Percentiles rank a stretch among this genome's conserved stretches.
These are phyloP conservation scores for Atrichornis clamosus DNA, from an alignment of 2,113 vertebrate genomes.

Conservation along the genomic window DNA sequence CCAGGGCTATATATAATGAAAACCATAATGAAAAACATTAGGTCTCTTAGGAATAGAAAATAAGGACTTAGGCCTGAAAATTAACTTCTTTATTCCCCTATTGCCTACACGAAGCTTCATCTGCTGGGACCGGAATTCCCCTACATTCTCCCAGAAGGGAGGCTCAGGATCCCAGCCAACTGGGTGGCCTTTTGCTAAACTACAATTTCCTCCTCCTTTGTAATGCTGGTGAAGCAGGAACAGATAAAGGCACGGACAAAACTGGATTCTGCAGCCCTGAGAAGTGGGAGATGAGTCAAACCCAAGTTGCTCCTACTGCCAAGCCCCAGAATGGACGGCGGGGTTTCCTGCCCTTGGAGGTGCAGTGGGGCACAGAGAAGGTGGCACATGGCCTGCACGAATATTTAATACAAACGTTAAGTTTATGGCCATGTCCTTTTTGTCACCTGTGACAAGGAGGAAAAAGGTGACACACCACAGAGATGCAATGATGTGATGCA, in stretches of 20 bases:
- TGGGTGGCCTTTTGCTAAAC: background rate
- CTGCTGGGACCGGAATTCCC: background rate
- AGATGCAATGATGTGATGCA: background rate
- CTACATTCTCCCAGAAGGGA: background rate
- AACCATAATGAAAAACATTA: background rate
- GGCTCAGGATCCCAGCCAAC: background rate
- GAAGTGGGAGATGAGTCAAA: background rate
- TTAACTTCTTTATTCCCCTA: background rate
- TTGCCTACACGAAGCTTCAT: background rate
- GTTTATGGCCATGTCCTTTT: background rate
- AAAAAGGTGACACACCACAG: background rate
- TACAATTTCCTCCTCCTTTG: background rate
- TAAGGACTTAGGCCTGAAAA: background rate
- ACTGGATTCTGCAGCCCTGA: background rate
- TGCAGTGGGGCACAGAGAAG: background rate
- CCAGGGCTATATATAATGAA: background rate
- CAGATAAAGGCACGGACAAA: background rate
- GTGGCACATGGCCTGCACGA: background rate
- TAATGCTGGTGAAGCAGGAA: background rate
- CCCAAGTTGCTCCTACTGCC: background rate
- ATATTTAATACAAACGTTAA: background rate
- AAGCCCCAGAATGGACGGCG: accelerated
- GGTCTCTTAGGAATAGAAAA: background rate
- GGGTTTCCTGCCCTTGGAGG: background rate
- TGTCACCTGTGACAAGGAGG: background rate